Conservation (phyloP, 2,113 vertebrate species). For the Macroglossus sobrinus region DNA sequence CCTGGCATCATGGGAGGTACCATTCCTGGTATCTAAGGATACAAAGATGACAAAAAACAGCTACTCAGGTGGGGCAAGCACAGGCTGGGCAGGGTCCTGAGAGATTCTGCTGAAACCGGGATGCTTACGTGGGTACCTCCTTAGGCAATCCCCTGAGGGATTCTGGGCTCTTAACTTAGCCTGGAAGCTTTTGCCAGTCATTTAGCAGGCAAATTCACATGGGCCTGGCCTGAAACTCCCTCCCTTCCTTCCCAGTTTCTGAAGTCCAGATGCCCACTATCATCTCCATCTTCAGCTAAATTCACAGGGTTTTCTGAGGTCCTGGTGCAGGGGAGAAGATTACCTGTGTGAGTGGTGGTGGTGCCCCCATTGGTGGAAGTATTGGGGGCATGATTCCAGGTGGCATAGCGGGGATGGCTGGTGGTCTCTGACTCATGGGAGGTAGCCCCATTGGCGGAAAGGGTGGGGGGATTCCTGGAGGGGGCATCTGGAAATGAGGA, state of each 20-base stretch:
- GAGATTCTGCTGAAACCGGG: background rate
- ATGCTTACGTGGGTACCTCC: background rate
- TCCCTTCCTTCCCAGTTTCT: background rate
- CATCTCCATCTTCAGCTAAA: background rate
- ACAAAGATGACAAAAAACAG: slow-evolving; percentile 45
- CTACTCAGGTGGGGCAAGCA: background rate
- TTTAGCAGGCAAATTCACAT: background rate
- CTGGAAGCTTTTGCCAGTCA: background rate
- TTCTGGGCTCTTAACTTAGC: background rate
- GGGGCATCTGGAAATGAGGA: slow-evolving; percentile 80
- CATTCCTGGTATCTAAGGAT: slow-evolving; percentile 76
- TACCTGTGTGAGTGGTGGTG: slow-evolving; percentile 82
- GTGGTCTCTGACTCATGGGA: slow-evolving; percentile 81
- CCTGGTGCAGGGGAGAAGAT: background rate
- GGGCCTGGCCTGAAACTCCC: background rate
- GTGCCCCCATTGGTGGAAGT: slow-evolving; percentile 82
- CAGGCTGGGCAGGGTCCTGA: background rate
- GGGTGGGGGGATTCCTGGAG: slow-evolving; percentile 82
- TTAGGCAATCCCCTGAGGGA: background rate
- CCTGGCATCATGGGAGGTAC: slow-evolving; percentile 80
- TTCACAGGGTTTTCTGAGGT: background rate
- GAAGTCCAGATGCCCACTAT: background rate
- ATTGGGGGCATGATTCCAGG: slow-evolving; percentile 83
- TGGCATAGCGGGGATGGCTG: slow-evolving; percentile 81
- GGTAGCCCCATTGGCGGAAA: slow-evolving; percentile 83